Conservation (phyloP, 1,140 invertebrate species). For the Neodiprion lecontei region DNA sequence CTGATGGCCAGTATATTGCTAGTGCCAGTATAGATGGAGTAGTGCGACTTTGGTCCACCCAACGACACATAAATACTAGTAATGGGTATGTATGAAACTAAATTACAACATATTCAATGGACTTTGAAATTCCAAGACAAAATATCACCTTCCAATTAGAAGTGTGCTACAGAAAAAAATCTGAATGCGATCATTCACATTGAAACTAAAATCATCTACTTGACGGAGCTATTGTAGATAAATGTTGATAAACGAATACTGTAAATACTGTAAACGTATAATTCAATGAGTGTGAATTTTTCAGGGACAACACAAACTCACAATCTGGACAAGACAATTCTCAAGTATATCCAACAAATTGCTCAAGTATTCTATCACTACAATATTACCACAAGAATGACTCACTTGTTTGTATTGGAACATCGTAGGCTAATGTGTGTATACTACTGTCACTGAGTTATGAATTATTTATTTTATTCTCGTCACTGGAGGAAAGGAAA, state of each 20-base stretch:
- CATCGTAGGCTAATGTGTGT: conserved; percentile 33
- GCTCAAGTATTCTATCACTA: conserved; percentile 57
- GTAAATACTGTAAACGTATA: too few species aligned
- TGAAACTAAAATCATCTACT: background rate
- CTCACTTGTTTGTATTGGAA: conserved; percentile 57
- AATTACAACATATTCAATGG: conserved; percentile 2
- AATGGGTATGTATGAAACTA: conserved; percentile 53
- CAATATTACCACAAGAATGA: conserved; percentile 55
- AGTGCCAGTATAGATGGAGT: conserved; percentile 68
- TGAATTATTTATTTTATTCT: conserved; percentile 24
- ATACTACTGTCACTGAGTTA: background rate
- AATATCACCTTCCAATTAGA: background rate
- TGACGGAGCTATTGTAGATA: background rate
- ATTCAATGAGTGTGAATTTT: conserved; percentile 29
- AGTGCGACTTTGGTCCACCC: conserved; percentile 68
- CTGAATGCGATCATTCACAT: background rate
- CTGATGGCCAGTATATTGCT: conserved; percentile 67
- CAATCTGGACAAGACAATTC: conserved; percentile 38
- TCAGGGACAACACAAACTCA: conserved; percentile 44
- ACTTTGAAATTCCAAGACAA: background rate
- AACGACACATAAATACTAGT: conserved; percentile 48
- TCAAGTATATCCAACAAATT: conserved; percentile 52
- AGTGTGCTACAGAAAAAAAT: background rate
- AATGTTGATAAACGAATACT: background rate
- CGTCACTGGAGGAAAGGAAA: too few species aligned